These are phyloP conservation scores for Drosophila lini DNA, from an alignment of 1,140 invertebrate genomes.

Conservation along the genomic window DNA sequence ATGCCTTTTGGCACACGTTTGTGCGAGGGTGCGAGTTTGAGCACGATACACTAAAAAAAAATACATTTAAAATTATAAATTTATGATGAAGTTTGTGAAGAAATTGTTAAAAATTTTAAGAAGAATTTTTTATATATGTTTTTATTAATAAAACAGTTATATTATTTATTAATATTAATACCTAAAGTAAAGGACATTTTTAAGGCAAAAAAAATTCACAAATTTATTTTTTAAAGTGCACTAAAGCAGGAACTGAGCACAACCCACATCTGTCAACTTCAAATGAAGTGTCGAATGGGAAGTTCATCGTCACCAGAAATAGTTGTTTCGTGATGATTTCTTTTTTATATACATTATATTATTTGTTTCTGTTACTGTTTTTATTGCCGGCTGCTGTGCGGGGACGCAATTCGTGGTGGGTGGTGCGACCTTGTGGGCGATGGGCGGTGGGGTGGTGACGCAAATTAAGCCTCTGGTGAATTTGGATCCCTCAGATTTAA, in stretches of 20 bases:
- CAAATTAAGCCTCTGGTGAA: constrained; percentile 77
- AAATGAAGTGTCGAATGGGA: constrained; percentile 80
- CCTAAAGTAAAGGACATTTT: too few species aligned
- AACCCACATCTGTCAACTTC: constrained; percentile 84
- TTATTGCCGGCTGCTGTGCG: constrained; percentile 73
- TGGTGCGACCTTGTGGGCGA: constrained; percentile 13
- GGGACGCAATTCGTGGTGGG: constrained; percentile 34
- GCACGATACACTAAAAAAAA: constrained; percentile 32
- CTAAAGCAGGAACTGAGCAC: background rate
- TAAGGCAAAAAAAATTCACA: too few species aligned
- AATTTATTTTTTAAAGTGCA: background rate
- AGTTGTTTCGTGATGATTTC: constrained; percentile 74
- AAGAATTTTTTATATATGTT: too few species aligned
- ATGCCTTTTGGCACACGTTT: constrained; percentile 58
- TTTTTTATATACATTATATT: constrained; percentile 43
- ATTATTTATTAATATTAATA: too few species aligned
- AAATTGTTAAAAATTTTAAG: background rate
- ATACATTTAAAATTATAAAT: background rate
- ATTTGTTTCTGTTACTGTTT: constrained; percentile 69
- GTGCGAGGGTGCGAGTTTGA: constrained; percentile 27
- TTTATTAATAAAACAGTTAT: too few species aligned
- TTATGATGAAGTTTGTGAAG: background rate
- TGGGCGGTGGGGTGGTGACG: constrained; percentile 28
- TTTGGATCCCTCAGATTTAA: constrained; percentile 56
- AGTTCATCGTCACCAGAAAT: constrained; percentile 75